Conservation (phyloP, 2,888 invertebrate species). For the Patella ulyssiponensis region DNA sequence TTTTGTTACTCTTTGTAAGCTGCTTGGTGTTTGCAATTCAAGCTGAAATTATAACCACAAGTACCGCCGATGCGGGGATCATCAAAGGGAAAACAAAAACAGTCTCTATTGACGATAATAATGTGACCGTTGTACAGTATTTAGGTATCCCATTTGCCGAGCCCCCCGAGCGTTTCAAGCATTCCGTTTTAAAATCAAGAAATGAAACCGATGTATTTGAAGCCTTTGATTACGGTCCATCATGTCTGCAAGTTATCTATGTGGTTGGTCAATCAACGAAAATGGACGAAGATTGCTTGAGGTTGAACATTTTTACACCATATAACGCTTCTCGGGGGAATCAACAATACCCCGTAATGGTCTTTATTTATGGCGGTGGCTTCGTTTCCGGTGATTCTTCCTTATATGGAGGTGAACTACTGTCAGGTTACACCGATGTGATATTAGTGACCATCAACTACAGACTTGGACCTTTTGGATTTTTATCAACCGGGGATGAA, state of each 20-base stretch:
- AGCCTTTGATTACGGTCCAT: slow-evolving; percentile 86
- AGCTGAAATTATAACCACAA: background rate
- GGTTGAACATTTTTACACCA: slow-evolving; percentile 53
- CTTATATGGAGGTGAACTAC: slow-evolving; percentile 44
- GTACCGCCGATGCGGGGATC: background rate
- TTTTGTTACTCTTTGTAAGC: no score
- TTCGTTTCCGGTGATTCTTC: slow-evolving; percentile 45
- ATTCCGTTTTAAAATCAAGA: slow-evolving; percentile 48
- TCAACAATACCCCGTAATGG: slow-evolving; percentile 38
- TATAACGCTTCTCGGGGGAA: slow-evolving; percentile 11
- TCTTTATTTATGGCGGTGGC: slow-evolving; percentile 49
- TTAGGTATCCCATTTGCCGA: slow-evolving; percentile 64
- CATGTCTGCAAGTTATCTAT: slow-evolving; percentile 80
- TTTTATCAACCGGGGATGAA: slow-evolving; percentile 48
- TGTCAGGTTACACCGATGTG: slow-evolving; percentile 40
- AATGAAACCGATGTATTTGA: slow-evolving; percentile 79
- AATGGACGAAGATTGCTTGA: slow-evolving; percentile 50
- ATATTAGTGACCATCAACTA: slow-evolving; percentile 54
- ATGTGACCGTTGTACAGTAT: background rate
- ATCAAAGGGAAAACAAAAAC: background rate
- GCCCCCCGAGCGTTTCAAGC: slow-evolving; percentile 76
- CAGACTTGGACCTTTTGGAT: slow-evolving; percentile 52
- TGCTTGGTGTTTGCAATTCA: no score
- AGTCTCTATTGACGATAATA: background rate
- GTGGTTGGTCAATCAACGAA: background rate